Conservation (phyloP, 2,888 invertebrate genomes). For the Agonopterix arenella region DNA sequence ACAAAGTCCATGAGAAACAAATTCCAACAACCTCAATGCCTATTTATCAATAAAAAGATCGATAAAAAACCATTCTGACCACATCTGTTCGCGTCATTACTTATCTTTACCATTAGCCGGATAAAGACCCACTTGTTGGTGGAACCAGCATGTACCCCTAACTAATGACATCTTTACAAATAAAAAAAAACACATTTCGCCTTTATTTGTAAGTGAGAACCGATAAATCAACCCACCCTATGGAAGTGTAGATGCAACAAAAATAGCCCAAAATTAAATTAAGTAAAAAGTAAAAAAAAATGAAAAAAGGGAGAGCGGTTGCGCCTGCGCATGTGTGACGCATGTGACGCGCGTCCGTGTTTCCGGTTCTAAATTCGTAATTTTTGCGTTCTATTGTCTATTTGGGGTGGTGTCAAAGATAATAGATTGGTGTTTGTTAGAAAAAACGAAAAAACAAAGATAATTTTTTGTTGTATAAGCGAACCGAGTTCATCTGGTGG, state of each 20-base stretch:
- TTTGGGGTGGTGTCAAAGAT: slow-evolving; percentile 29
- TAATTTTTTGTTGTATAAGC: no score
- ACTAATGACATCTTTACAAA: slow-evolving; percentile 31
- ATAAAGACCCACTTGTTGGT: slow-evolving; percentile 50
- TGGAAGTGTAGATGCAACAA: slow-evolving; percentile 22
- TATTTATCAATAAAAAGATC: slow-evolving; percentile 43
- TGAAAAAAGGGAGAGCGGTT: slow-evolving; percentile 51
- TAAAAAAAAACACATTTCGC: slow-evolving; percentile 15
- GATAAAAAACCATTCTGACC: slow-evolving; percentile 33
- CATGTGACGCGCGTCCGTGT: slow-evolving; percentile 55
- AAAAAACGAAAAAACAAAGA: no score
- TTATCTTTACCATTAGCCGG: slow-evolving; percentile 56
- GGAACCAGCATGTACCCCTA: slow-evolving; percentile 16
- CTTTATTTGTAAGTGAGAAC: slow-evolving; percentile 16
- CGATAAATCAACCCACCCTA: slow-evolving; percentile 59
- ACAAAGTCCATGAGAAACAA: no score
- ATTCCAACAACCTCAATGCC: slow-evolving; percentile 29
- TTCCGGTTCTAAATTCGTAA: slow-evolving; percentile 61
- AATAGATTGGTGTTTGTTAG: slow-evolving; percentile 21
- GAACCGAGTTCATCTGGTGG: no score
- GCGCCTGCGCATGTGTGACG: slow-evolving; percentile 60
- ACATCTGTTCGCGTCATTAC: slow-evolving; percentile 53
- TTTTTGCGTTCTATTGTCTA: slow-evolving; percentile 53
- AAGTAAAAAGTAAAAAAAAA: slow-evolving; percentile 43
- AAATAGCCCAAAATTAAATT: slow-evolving; percentile 51